These are phyloP conservation scores for Aporophyla nigra DNA, from an alignment of 2,888 invertebrate genomes.

Conservation along the genomic window DNA sequence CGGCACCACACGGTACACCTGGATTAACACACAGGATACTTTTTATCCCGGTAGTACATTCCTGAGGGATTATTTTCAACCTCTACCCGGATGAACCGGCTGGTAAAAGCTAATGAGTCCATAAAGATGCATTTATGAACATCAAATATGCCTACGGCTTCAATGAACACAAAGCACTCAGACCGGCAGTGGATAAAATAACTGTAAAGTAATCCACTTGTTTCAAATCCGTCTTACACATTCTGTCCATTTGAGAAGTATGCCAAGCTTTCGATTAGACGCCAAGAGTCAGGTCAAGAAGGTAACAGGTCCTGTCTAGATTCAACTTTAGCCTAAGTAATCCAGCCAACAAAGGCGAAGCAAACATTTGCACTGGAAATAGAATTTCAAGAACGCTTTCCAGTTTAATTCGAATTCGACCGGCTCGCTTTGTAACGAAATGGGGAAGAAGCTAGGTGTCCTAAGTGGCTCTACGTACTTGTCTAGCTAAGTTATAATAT, in stretches of 20 bases:
- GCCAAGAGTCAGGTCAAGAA: conserved; percentile 50
- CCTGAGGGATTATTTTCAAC: no score
- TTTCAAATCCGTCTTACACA: conserved; percentile 17
- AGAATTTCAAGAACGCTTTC: conserved; percentile 64
- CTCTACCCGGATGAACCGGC: no score
- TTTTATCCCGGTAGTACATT: no score
- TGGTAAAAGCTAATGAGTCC: no score
- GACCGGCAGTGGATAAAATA: not conserved
- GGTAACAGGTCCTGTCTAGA: conserved; percentile 45
- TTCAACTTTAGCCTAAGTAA: conserved; percentile 54
- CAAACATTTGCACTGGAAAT: conserved; percentile 67
- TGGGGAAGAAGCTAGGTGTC: not conserved
- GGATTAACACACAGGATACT: no score
- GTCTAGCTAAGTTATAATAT: not conserved
- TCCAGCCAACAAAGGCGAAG: conserved; percentile 52
- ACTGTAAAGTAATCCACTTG: not conserved
- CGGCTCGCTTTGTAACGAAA: conserved; percentile 48
- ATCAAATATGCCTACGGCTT: not conserved
- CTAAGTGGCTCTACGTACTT: not conserved
- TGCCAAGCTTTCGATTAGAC: conserved; percentile 54
- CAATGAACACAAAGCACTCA: not conserved
- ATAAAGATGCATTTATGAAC: not conserved
- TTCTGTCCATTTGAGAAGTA: conserved; percentile 28
- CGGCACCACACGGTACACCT: no score
- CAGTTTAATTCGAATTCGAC: conserved; percentile 47